Percentiles rank a stretch among this genome's conserved stretches.
Evolutionary conservation across 1,140 invertebrate genomes (phyloP).

Genomic region (Drosophila obscura): DNA sequence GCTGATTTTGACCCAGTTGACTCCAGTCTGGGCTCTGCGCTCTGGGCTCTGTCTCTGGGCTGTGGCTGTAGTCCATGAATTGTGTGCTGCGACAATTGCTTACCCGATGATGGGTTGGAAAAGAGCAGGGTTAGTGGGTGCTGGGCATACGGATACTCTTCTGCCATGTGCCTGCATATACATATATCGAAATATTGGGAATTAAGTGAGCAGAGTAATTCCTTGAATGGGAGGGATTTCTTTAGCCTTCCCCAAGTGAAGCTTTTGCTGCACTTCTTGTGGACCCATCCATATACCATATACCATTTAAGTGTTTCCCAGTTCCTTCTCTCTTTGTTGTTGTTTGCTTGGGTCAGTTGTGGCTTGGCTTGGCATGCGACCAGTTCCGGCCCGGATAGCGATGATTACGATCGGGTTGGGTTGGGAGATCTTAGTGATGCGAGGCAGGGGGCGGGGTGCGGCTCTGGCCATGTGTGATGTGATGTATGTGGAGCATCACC

Average conservation of each 20-base stretch:
- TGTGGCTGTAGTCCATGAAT: slow-evolving; percentile 37
- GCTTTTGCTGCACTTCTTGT: too few species aligned
- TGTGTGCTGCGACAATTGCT: slow-evolving; percentile 13
- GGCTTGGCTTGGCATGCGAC: slow-evolving; percentile 65
- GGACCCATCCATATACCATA: too few species aligned
- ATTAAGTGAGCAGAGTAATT: too few species aligned
- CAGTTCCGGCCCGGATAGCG: slow-evolving; percentile 58
- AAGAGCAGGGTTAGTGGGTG: not conserved
- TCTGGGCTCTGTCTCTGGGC: slow-evolving; percentile 1
- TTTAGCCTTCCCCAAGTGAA: too few species aligned
- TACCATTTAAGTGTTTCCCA: too few species aligned
- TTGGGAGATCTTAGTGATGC: slow-evolving; percentile 14
- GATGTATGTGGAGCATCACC: slow-evolving; percentile 64
- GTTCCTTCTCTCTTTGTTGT: not conserved
- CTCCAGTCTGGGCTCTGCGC: slow-evolving; percentile 23
- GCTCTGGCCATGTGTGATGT: slow-evolving; percentile 14
- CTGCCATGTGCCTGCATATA: too few species aligned
- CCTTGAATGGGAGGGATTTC: too few species aligned
- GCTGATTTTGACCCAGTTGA: slow-evolving; percentile 80
- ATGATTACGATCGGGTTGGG: too few species aligned
- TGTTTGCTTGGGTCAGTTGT: slow-evolving; percentile 8
- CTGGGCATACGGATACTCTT: too few species aligned
- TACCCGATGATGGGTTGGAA: not conserved
- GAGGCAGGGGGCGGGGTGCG: not conserved
- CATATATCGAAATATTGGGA: too few species aligned